Evolutionary conservation across 2,888 invertebrate species (phyloP).

Genomic region (Bibio marci): DNA sequence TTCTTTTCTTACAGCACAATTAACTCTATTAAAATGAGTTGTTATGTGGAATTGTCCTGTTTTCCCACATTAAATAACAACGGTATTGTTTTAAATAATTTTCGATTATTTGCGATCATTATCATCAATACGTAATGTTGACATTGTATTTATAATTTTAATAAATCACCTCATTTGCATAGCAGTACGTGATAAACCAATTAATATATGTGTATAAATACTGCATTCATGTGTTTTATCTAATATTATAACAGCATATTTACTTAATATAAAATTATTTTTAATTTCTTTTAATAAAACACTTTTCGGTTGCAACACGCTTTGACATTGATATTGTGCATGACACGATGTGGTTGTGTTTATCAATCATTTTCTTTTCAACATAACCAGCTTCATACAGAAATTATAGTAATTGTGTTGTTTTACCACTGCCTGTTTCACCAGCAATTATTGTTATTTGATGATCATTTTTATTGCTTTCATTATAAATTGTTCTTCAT

Average conservation of each 20-base stretch:
- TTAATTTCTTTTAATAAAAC: constrained; percentile 87
- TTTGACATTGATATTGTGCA: constrained; percentile 93
- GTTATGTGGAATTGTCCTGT: constrained; percentile 90
- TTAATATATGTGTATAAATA: constrained; percentile 87
- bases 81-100: constrained; percentile 69
- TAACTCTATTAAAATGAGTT: constrained; percentile 84
- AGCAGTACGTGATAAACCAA: constrained; percentile 79
- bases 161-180: constrained; percentile 51
- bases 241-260: constrained; percentile 85
- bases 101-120: constrained; percentile 70
- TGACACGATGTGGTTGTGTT: constrained; percentile 95
- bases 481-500: constrained; percentile 88
- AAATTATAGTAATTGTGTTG: constrained; percentile 97
- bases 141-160: constrained; percentile 95
- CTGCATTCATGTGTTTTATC: constrained; percentile 98
- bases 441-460: constrained; percentile 74
- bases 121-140: constrained; percentile 83
- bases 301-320: constrained; percentile 80
- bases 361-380: constrained; percentile 61
- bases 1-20: constrained; percentile 46
- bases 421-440: constrained; percentile 95
- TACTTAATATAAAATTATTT: constrained; percentile 56
- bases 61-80: constrained; percentile 80
- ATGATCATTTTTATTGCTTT: constrained; percentile 88
- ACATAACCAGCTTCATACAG: constrained; percentile 94